These are phyloP conservation scores for Amblyopsis rosae DNA, from an alignment of 2,113 vertebrate species.

Conservation along the genomic window DNA sequence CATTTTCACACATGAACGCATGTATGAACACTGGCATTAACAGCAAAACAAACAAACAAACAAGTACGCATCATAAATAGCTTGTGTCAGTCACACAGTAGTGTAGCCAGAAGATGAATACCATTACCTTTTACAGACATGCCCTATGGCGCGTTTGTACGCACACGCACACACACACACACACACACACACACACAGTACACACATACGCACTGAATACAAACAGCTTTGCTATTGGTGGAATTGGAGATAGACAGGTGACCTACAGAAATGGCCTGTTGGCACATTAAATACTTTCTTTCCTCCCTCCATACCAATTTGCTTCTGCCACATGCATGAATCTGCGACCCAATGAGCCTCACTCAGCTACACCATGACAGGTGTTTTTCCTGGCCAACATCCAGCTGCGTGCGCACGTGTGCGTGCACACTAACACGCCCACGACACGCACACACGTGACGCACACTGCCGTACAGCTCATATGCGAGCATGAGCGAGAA, in stretches of 20 bases:
- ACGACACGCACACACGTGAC: not conserved
- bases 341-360: conserved; percentile 24
- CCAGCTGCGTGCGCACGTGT: conserved; percentile 11
- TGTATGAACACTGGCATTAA: not conserved
- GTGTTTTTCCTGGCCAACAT: conserved; percentile 10
- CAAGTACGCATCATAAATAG: conserved; percentile 35
- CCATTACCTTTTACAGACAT: conserved; percentile 78
- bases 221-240: not conserved
- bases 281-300: conserved; percentile 23
- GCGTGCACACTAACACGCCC: conserved; percentile 4
- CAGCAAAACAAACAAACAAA: conserved; percentile 15
- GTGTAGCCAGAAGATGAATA: conserved; percentile 64
- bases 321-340: conserved; percentile 46
- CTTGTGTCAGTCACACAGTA: conserved; percentile 60
- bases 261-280: conserved; percentile 13
- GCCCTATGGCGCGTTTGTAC: conserved; percentile 41
- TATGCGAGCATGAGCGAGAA: not conserved
- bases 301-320: conserved; percentile 28
- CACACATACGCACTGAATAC: not conserved
- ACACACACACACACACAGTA: not conserved
- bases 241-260: conserved; percentile 36
- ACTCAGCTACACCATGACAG: conserved; percentile 26
- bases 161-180: conserved; percentile 6
- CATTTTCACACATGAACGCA: conserved; percentile 2
- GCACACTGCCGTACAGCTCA: not conserved